A percentile compares a stretch with the other conserved stretches of the same genome.
Conservation (phyloP, 2,888 invertebrate species). For the Cataglyphis livida region DNA sequence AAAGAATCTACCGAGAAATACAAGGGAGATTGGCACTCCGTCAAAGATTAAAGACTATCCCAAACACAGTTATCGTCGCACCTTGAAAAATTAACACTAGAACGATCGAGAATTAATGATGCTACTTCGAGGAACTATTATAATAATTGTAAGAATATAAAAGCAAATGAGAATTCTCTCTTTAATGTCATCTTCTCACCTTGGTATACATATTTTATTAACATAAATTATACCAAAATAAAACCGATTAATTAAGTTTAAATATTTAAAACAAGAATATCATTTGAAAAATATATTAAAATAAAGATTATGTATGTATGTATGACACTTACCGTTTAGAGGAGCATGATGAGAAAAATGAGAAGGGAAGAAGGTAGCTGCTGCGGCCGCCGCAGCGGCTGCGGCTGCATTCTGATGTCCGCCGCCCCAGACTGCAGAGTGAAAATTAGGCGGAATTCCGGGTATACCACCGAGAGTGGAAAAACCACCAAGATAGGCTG, state of each 20-base stretch:
- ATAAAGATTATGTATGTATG: background rate
- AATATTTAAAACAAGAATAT: background rate
- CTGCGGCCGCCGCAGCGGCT: constrained; percentile 77
- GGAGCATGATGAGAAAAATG: constrained; percentile 83
- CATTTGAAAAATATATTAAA: background rate
- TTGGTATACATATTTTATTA: background rate
- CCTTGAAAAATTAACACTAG: background rate
- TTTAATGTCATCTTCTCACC: background rate
- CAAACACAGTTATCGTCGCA: constrained; percentile 64
- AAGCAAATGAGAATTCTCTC: background rate
- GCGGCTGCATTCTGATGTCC: constrained; percentile 80
- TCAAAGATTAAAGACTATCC: constrained; percentile 66
- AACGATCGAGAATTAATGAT: constrained; percentile 6
- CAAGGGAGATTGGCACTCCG: constrained; percentile 63
- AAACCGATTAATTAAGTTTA: background rate
- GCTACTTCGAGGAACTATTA: background rate
- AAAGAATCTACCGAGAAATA: constrained; percentile 64
- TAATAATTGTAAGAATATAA: background rate
- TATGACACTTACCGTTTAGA: constrained; percentile 78
- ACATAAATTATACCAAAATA: background rate
- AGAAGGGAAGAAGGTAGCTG: constrained; percentile 80
- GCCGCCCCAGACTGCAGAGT: constrained; percentile 81
- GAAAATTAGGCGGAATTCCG: constrained; percentile 76
- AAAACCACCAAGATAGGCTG: constrained; percentile 82
- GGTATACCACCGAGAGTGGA: constrained; percentile 78